phyloP scores from a whole-genome alignment of 2,797 vertebrate species.

The Gymnoscopelus braueri region DNA sequence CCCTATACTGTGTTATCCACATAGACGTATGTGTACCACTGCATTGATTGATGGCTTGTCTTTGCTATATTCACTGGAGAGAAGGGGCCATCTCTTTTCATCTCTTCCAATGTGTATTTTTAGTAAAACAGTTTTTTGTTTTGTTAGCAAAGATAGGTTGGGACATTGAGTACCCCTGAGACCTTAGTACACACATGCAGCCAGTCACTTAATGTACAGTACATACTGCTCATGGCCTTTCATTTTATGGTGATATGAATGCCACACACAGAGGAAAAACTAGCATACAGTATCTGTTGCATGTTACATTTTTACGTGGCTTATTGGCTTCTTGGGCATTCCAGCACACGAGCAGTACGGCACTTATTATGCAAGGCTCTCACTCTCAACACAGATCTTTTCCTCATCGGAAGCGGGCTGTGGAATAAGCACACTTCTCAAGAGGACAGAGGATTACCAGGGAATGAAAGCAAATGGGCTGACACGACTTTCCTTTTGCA shows the following conservation, averaged over 20 bases:
- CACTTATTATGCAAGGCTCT: constrained; percentile 25
- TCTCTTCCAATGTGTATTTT: neutral
- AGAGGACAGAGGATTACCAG: constrained; percentile 53
- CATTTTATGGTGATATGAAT: neutral
- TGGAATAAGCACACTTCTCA: constrained; percentile 30
- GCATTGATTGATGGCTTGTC: constrained; percentile 4
- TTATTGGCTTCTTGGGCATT: constrained; percentile 3
- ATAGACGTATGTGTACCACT: neutral
- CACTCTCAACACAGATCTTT: constrained; percentile 34
- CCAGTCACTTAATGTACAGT: neutral
- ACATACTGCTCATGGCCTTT: neutral
- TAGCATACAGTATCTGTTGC: neutral
- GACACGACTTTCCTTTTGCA: constrained; percentile 50
- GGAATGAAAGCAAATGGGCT: constrained; percentile 58
- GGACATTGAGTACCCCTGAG: neutral
- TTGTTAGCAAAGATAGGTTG: constrained; percentile 2
- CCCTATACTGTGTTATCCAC: neutral
- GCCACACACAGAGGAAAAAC: neutral
- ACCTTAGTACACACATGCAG: neutral
- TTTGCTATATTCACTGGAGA: neutral
- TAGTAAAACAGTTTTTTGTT: neutral
- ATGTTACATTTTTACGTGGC: constrained; percentile 15
- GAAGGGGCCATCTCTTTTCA: neutral
- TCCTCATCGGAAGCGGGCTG: constrained; percentile 26
- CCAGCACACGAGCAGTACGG: constrained; percentile 16